Evolutionary conservation across 2,888 invertebrate species (phyloP).

Genomic region (Scaptomyza polygonia): DNA sequence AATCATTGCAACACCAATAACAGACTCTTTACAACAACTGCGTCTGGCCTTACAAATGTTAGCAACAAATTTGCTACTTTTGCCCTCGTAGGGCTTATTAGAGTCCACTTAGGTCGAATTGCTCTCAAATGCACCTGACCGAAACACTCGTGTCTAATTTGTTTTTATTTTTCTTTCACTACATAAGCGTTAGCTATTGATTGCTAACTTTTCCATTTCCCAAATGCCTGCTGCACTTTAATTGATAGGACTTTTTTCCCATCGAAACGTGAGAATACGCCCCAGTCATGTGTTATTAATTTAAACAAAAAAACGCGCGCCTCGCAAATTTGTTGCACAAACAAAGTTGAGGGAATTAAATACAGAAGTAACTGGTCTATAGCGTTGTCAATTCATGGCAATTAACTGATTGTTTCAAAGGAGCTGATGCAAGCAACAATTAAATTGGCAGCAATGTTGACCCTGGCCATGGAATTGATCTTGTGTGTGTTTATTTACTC

Average conservation of each 20-base stretch:
- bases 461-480: conserved; percentile 29
- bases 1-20: no score
- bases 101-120: conserved; percentile 56
- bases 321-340: conserved; percentile 48
- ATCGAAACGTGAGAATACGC: conserved; percentile 60
- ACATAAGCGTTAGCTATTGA: conserved; percentile 11
- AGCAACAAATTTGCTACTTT: conserved; percentile 17
- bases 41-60: background rate
- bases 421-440: conserved; percentile 20
- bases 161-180: conserved; percentile 12
- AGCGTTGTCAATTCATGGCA: conserved; percentile 46
- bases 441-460: conserved; percentile 23
- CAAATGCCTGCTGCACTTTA: conserved; percentile 25
- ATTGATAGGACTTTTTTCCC: conserved; percentile 59
- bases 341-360: conserved; percentile 22
- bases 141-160: conserved; percentile 9
- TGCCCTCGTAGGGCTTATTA: conserved; percentile 55
- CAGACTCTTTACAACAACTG: background rate
- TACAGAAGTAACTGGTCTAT: background rate
- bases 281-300: conserved; percentile 70
- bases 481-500: conserved; percentile 42
- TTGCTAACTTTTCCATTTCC: conserved; percentile 10
- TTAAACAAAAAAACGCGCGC: conserved; percentile 39
- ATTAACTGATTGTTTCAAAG: conserved; percentile 50
- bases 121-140: conserved; percentile 31